Evolutionary conservation across 2,797 vertebrate genomes (phyloP).

Genomic region (Avahi laniger): DNA sequence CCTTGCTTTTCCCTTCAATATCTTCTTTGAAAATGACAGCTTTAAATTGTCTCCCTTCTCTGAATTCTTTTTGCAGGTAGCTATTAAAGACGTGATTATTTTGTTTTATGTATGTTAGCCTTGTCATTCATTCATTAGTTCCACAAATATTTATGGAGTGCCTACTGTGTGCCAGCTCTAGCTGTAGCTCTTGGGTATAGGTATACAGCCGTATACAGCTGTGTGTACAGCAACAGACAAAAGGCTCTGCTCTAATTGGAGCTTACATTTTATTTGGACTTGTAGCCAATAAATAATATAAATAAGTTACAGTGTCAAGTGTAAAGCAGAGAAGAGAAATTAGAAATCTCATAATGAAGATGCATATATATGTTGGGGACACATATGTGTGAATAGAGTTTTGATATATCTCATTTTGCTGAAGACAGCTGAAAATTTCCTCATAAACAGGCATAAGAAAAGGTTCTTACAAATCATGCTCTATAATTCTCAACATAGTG

Average conservation of each 20-base stretch:
- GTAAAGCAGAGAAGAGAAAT: not conserved
- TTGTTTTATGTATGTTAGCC: not conserved
- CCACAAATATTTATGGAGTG: not conserved
- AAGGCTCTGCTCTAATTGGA: not conserved
- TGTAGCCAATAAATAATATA: not conserved
- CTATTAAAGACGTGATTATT: not conserved
- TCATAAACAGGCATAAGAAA: not conserved
- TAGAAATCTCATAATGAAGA: not conserved
- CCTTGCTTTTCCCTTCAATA: not conserved
- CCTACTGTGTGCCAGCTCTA: not conserved
- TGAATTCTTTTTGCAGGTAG: not conserved
- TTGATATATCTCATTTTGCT: conserved; percentile 29
- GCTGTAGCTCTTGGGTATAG: not conserved
- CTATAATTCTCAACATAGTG: not conserved
- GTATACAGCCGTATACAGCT: not conserved
- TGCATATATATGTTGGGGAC: not conserved
- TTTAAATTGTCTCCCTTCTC: not conserved
- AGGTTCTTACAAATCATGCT: not conserved
- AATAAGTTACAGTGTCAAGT: not conserved
- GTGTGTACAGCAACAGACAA: not conserved
- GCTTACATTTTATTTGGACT: not conserved
- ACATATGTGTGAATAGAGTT: not conserved
- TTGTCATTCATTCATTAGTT: not conserved
- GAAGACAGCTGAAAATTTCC: not conserved
- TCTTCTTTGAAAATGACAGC: not conserved